phyloP scores from a whole-genome alignment of 2,797 vertebrate genomes.

The Coregonus ussuriensis region DNA sequence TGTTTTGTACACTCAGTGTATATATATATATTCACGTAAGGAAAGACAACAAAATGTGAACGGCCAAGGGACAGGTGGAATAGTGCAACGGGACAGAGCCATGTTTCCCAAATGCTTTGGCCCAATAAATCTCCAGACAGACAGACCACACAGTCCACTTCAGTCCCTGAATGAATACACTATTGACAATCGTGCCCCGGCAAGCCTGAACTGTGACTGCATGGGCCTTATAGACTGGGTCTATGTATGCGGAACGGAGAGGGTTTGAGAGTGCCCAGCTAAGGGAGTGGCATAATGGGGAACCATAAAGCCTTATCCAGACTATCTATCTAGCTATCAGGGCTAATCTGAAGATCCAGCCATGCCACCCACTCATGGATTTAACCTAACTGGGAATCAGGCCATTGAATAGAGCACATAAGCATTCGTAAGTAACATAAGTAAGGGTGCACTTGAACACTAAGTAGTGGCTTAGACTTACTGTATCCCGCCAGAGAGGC shows the following conservation, averaged over 20 bases:
- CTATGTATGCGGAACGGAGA: background rate
- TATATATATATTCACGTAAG: background rate
- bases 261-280: background rate
- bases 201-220: background rate
- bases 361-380: background rate
- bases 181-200: background rate
- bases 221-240: background rate
- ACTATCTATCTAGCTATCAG: background rate
- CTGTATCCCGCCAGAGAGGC: background rate
- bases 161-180: background rate
- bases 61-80: too few species aligned
- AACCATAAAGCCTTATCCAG: background rate
- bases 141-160: background rate
- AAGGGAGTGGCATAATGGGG: background rate
- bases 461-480: background rate
- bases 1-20: too few species aligned
- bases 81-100: background rate
- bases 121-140: too few species aligned
- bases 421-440: background rate
- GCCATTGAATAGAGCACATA: background rate
- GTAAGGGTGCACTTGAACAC: too few species aligned
- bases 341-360: background rate
- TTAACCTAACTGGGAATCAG: background rate
- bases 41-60: background rate
- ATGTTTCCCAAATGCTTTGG: background rate